Evolutionary conservation across 2,797 vertebrate species (phyloP), one percentile per base, ranked within the genome.

Genomic region (Clarias platycephalus): DNA sequence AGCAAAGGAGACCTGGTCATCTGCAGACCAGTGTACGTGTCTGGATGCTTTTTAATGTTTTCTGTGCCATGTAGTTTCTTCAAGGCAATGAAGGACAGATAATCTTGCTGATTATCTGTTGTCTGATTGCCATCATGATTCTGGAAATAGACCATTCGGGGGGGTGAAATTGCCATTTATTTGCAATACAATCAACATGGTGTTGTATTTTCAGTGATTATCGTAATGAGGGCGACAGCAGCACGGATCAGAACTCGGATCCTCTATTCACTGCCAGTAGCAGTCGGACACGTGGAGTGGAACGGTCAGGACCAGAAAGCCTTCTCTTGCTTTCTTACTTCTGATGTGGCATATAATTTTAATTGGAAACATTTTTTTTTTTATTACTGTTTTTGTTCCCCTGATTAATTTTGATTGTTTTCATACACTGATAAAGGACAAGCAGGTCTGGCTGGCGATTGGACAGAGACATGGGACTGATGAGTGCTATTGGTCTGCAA

Each of bases 1-100:
- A 99, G 99, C 95, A 99, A 99, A 89, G 98, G 98, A 79, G 98
- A 99, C 94, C 94, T 99, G 93, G 97, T 99, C 91, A 99, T 99
- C 90, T 99, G 98, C 89, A 94, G 98, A 86, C 98, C 98, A 80
- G 97, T 98, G 98, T 99, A 94, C 98, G 97, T 96, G 44, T 63
- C 40, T 80, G 26, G 62, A 31, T 66, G 16, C 40, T 53, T 16
- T 44, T n/a, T 9, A 53, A 28, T 16, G 57, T 20, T 31, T n/a
- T 16, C 18, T 77, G 28, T 5, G 20, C 2, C 74, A 13, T 60
- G 22, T 75, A 31, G 49, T 79, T 68, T 40, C 8, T 53, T 84
- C 16, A 22, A 55, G 34, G 49, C 44, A 44, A 3, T 16, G 31
- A 8, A 60, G 37, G 31, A 24, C 57, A 31, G n/a, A 37, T 57